Evolutionary conservation across 2,888 invertebrate species (phyloP).

Genomic region (Platerodrilus igneus): DNA sequence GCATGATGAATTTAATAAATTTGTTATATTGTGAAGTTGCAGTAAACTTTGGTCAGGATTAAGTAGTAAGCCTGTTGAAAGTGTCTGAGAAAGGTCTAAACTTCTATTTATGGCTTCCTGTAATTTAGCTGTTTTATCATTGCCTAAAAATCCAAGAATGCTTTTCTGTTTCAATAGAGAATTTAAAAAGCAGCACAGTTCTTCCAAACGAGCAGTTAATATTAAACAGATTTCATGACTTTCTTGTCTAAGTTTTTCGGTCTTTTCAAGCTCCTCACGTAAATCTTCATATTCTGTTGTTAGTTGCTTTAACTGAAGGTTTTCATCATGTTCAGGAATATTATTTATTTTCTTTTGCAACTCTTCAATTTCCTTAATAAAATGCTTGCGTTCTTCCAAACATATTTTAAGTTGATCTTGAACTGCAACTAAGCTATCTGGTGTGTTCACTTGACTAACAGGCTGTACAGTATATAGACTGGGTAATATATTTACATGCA

Average conservation of each 20-base stretch:
- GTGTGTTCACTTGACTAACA: conserved; percentile 6
- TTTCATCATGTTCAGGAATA: conserved; percentile 30
- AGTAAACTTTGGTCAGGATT: conserved; percentile 50
- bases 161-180: conserved; percentile 60
- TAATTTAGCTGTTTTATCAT: conserved; percentile 51
- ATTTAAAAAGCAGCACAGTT: conserved; percentile 61
- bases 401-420: conserved; percentile 36
- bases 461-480: conserved; percentile 3
- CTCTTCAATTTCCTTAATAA: conserved; percentile 33
- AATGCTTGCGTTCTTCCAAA: conserved; percentile 38
- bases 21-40: conserved; percentile 50
- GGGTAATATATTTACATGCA: conserved; percentile 25
- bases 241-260: conserved; percentile 44
- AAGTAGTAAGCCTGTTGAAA: conserved; percentile 46
- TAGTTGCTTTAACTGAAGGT: conserved; percentile 28
- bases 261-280: conserved; percentile 40
- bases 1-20: conserved; percentile 43
- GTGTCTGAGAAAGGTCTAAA: conserved; percentile 52
- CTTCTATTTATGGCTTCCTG: conserved; percentile 54
- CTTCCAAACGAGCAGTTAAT: conserved; percentile 59
- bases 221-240: conserved; percentile 48
- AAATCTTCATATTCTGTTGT: conserved; percentile 33
- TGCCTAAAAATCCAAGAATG: conserved; percentile 52
- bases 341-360: conserved; percentile 29
- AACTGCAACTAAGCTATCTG: conserved; percentile 29